Percentiles rank a stretch among this genome's conserved stretches.
phyloP scores from a whole-genome alignment of 2,888 invertebrate species.

The Drosophila borealis region DNA sequence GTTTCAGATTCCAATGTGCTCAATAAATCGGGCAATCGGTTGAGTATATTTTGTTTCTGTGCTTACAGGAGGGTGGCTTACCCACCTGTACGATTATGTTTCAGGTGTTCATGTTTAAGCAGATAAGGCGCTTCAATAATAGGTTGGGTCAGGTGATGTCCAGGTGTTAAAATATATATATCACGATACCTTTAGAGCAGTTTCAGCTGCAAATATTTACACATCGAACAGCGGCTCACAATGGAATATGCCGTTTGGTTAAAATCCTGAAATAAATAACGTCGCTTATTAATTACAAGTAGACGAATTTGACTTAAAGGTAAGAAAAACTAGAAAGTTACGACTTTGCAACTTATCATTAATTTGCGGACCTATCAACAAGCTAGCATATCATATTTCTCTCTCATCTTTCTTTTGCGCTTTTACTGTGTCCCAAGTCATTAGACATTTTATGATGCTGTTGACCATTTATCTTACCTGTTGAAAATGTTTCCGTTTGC shows the following conservation, averaged over 20 bases:
- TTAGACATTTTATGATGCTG: slow-evolving; percentile 31
- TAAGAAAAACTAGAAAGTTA: not conserved
- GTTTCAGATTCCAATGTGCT: not conserved
- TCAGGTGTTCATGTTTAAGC: slow-evolving; percentile 15
- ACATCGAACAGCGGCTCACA: not conserved
- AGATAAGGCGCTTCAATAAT: slow-evolving; percentile 21
- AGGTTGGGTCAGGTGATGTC: not conserved
- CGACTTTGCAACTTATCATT: slow-evolving; percentile 10
- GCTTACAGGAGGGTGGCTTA: not conserved
- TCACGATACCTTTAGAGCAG: not conserved
- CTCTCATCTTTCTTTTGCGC: not conserved
- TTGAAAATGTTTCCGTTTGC: slow-evolving; percentile 24
- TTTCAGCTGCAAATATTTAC: not conserved
- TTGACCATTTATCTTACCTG: slow-evolving; percentile 25
- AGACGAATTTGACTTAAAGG: too few relatives aligned
- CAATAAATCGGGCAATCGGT: slow-evolving; percentile 16
- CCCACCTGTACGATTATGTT: slow-evolving; percentile 37
- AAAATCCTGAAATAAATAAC: too few relatives aligned
- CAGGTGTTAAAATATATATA: slow-evolving; percentile 2
- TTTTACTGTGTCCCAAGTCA: slow-evolving; percentile 5
- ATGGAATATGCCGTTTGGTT: too few relatives aligned
- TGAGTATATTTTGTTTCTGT: too few relatives aligned
- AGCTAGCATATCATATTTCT: slow-evolving; percentile 9
- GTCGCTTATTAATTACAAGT: too few relatives aligned
- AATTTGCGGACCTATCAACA: slow-evolving; percentile 20